Percentiles rank a stretch among this genome's conserved stretches.
phyloP scores from a whole-genome alignment of 2,113 vertebrate genomes.

The Lipophrys pholis region DNA sequence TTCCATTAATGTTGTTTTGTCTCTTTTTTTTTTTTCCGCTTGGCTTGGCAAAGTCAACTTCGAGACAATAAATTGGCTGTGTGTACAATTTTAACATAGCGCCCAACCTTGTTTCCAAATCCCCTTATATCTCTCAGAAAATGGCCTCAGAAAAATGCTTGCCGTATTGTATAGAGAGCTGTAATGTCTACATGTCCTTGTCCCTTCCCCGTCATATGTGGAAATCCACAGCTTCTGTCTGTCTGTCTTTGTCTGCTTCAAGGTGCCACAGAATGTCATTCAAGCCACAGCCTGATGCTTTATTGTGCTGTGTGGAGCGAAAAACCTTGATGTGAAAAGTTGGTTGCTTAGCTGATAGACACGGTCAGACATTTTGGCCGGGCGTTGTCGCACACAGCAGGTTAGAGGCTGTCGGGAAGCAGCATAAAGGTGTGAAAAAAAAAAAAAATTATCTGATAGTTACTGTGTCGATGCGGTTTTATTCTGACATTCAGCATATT shows the following conservation, averaged over 20 bases:
- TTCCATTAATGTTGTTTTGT: too few relatives aligned
- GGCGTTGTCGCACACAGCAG: not conserved
- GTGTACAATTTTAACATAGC: too few relatives aligned
- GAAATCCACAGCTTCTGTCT: conserved; percentile 12
- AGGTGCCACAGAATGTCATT: conserved; percentile 44
- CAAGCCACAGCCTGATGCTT: conserved; percentile 29
- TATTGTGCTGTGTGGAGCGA: conserved; percentile 21
- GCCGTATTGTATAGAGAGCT: conserved; percentile 5
- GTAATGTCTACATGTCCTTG: conserved; percentile 38
- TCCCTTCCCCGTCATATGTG: conserved; percentile 20
- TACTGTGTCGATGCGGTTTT: conserved; percentile 60
- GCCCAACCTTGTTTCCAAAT: too few relatives aligned
- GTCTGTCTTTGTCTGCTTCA: conserved; percentile 58
- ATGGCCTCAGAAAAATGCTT: conserved; percentile 20
- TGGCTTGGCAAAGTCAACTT: too few relatives aligned
- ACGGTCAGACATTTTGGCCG: conserved; percentile 4
- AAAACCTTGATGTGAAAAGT: conserved; percentile 48
- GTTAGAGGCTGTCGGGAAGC: conserved; percentile 58
- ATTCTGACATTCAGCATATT: conserved; percentile 79
- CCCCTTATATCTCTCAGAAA: not conserved
- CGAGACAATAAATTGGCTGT: too few relatives aligned
- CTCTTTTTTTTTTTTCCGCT: too few relatives aligned
- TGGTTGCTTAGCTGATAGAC: conserved; percentile 28
- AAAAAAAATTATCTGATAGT: conserved; percentile 57
- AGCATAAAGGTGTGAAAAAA: conserved; percentile 47